These are phyloP conservation scores for Tipula lateralis DNA, from an alignment of 2,888 invertebrate genomes.

Conservation along the genomic window DNA sequence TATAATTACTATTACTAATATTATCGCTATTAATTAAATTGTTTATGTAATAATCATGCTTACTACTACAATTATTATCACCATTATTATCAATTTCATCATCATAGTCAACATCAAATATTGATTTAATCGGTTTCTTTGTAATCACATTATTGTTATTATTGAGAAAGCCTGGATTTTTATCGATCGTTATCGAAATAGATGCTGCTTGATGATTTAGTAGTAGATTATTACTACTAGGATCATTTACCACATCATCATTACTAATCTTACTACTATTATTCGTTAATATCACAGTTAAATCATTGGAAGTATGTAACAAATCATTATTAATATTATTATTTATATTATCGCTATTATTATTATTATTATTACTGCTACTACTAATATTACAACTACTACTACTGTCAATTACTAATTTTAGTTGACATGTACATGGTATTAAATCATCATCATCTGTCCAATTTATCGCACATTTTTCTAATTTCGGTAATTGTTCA, in stretches of 20 bases:
- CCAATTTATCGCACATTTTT: background rate
- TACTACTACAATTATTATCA: background rate
- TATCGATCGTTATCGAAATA: background rate
- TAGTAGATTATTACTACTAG: slow-evolving; percentile 33
- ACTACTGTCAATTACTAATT: slow-evolving; percentile 5
- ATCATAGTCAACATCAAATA: slow-evolving; percentile 49
- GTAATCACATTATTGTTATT: background rate
- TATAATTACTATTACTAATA: slow-evolving; percentile 20
- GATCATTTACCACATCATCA: slow-evolving; percentile 31
- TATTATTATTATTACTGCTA: background rate
- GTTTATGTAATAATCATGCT: background rate
- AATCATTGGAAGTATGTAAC: slow-evolving; percentile 35
- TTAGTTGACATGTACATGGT: slow-evolving; percentile 14
- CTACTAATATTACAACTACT: background rate
- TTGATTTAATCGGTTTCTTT: slow-evolving; percentile 44
- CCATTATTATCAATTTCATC: slow-evolving; percentile 40
- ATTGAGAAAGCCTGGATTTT: background rate
- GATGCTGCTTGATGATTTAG: background rate
- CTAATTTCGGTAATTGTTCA: slow-evolving; percentile 35
- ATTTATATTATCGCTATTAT: background rate
- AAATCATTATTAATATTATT: slow-evolving; percentile 27
- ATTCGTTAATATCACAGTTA: slow-evolving; percentile 33
- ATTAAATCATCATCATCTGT: background rate
- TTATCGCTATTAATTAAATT: slow-evolving; percentile 7
- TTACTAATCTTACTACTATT: background rate